Evolutionary conservation across 2,797 vertebrate genomes (phyloP).

Genomic region (Cossypha caffra): DNA sequence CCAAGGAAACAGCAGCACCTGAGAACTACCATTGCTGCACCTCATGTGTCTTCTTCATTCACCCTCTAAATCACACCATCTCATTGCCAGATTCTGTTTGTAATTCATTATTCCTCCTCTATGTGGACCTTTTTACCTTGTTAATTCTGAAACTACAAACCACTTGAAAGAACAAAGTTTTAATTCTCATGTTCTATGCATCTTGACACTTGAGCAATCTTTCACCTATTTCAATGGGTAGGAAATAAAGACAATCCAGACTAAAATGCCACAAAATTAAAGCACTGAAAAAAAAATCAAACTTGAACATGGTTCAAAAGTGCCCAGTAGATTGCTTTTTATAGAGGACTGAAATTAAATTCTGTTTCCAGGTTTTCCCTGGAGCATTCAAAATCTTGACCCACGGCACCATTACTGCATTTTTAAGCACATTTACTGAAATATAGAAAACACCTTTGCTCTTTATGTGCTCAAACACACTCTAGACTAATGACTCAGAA

Average conservation of each 20-base stretch:
- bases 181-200: background rate
- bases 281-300: background rate
- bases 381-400: background rate
- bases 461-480: background rate
- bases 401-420: rapidly evolving
- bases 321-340: background rate
- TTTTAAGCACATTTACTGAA: background rate
- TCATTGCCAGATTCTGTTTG: background rate
- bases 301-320: background rate
- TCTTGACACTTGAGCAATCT: background rate
- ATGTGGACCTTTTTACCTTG: background rate
- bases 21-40: background rate
- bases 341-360: background rate
- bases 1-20: background rate
- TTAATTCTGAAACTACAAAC: background rate
- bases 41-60: background rate
- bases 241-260: background rate
- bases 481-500: background rate
- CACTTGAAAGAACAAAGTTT: background rate
- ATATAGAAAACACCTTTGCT: background rate
- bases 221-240: background rate
- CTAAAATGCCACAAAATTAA: background rate
- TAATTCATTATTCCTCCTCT: background rate
- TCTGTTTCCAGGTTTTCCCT: background rate
- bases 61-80: background rate